Conservation (phyloP, 2,113 vertebrate species). For the Nesoenas mayeri region DNA sequence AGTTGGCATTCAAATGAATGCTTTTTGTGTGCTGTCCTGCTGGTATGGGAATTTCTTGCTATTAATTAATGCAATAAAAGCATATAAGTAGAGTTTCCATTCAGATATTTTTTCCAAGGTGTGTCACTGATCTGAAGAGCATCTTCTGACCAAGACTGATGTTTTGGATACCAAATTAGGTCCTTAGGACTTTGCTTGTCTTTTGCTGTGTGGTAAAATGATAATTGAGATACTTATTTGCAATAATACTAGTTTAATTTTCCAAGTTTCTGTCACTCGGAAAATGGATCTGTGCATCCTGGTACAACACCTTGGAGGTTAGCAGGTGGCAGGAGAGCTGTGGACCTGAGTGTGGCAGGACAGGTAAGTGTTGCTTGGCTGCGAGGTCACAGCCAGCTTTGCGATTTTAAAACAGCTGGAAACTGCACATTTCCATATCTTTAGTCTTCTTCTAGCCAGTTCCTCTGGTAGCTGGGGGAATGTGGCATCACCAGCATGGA, state of each 20-base stretch:
- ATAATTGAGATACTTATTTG: neutral
- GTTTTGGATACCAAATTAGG: neutral
- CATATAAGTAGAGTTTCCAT: neutral
- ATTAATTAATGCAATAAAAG: neutral
- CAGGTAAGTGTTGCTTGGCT: neutral
- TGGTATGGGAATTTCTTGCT: neutral
- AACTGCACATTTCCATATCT: accelerated
- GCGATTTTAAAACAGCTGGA: neutral
- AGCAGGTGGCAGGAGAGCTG: neutral
- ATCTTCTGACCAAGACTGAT: accelerated
- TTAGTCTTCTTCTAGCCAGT: neutral
- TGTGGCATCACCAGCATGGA: neutral
- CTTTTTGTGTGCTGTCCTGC: neutral
- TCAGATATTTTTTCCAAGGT: neutral
- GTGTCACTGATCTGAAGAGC: neutral
- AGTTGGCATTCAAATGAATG: neutral
- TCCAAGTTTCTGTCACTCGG: neutral
- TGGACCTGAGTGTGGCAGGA: neutral
- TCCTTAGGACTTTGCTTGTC: neutral
- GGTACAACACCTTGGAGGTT: neutral
- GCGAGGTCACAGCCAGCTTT: neutral
- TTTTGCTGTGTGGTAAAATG: neutral
- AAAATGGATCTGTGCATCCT: neutral
- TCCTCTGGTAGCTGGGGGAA: neutral
- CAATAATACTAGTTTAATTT: neutral